Evolutionary conservation across 2,797 vertebrate genomes (phyloP).

Genomic region (Aphelocoma californica): DNA sequence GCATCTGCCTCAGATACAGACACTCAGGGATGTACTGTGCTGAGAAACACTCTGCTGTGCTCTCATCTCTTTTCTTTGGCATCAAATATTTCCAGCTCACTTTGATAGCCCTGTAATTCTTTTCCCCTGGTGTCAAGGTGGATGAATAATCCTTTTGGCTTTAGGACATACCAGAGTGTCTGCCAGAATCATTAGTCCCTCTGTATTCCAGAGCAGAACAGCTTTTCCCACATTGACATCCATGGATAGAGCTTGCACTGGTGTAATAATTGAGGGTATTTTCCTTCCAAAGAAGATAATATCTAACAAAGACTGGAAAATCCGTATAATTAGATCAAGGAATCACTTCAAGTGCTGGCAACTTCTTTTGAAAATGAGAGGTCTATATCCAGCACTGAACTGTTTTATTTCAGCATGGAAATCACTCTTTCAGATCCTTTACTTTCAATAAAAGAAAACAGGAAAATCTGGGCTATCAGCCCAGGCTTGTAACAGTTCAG

Average conservation of each 20-base stretch:
- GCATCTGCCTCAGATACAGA: accelerated
- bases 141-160: constrained; percentile 28
- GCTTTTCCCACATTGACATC: constrained; percentile 26
- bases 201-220: not conserved
- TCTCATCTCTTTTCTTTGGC: not conserved
- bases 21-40: not conserved
- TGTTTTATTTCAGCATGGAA: not conserved
- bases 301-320: not conserved
- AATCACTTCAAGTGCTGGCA: not conserved
- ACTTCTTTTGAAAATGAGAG: not conserved
- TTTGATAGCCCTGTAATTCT: not conserved
- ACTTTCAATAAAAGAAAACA: constrained; percentile 38
- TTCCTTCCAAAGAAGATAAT: not conserved
- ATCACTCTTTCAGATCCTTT: not conserved
- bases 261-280: not conserved
- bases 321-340: not conserved
- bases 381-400: not conserved
- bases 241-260: not conserved
- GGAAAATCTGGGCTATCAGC: constrained; percentile 8
- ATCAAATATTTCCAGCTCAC: not conserved
- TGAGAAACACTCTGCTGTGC: not conserved
- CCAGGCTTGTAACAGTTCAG: constrained; percentile 4
- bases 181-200: not conserved
- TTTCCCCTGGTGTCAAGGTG: not conserved
- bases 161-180: not conserved